Conservation (phyloP, 1,140 invertebrate species). For the Saccostrea echinata region DNA sequence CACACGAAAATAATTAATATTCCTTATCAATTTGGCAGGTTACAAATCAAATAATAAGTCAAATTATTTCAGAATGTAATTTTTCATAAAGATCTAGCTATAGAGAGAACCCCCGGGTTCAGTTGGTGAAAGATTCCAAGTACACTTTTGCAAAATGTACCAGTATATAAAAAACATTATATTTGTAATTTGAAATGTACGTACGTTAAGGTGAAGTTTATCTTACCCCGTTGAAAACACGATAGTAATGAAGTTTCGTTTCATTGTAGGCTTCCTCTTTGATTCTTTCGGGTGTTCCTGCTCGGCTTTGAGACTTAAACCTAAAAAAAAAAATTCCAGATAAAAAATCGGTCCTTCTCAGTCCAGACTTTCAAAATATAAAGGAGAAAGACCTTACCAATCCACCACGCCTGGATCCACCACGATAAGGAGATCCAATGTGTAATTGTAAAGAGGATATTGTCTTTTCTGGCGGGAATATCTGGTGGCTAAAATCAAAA, state of each 20-base stretch:
- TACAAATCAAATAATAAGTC: too few relatives aligned
- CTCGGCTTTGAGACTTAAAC: background rate
- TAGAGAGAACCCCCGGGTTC: too few relatives aligned
- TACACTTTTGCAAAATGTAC: too few relatives aligned
- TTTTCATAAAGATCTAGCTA: too few relatives aligned
- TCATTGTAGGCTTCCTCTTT: background rate
- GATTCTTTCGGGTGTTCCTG: background rate
- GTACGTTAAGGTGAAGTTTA: too few relatives aligned
- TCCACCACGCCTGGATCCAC: background rate
- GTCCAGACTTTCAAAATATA: background rate
- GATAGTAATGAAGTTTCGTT: background rate
- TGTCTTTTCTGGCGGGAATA: conserved; percentile 1
- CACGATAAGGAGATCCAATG: background rate
- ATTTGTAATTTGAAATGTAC: too few relatives aligned
- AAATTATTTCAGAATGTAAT: too few relatives aligned
- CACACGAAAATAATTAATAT: too few relatives aligned
- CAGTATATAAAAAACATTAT: too few relatives aligned
- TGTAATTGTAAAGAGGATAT: background rate
- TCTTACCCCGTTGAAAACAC: background rate
- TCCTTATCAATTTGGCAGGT: too few relatives aligned
- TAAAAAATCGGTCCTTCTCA: background rate
- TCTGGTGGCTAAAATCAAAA: background rate
- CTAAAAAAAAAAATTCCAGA: background rate
- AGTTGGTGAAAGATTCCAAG: too few relatives aligned
- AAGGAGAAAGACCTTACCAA: background rate